Base-by-base conservation (phyloP, 1,140 invertebrate genomes). In the Pinna nobilis region DNA sequence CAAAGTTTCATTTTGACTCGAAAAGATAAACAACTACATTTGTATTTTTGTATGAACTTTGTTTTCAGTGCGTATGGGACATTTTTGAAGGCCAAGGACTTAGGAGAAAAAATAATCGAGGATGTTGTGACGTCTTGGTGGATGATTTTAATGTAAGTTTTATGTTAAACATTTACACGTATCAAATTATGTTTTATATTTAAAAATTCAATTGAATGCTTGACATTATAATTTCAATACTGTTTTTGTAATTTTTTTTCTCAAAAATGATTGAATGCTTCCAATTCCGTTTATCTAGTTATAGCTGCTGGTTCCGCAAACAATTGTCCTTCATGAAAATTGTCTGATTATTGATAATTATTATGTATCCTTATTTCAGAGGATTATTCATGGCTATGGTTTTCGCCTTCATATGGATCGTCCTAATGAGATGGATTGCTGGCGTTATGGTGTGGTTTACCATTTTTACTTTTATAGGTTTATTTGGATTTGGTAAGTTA, bases 361-460 rank as follows among this genome's bases (percentile, higher is more conserved):
- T n/a, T n/a, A n/a, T n/a, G n/a, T n/a, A 23, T 44, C 70, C 28
- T 15, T 15, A 37, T 73, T 81, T 50, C 75, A 90, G 89, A 6
- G 92, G 92, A 3, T 82, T 96, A 28, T 82, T 90, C 0, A 85
- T 92, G 6, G 91, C 93, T 6, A 92, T 94, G 81, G 53, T 96
- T 1, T 83, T 95, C 9, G 94, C 94, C 51, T 91, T 98, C 15
- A 79, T 97, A 15, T 98, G 96, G 90, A 97, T 98, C 67, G 86
- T 95, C 2, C 84, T 98, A 11, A 93, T 98, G 90, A 91, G 96
- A 77, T 97, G 94, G 92, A 89, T 97, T 4, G 95, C 96, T 15
- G 92, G 92, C 3, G 89, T 95, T 0, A 93, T 98, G 84, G 93
- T 98, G 0, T 98, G 95, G 94, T 79, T 94, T 5, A 95, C 95